Base-by-base conservation (phyloP, 2,888 invertebrate species). In the Quadroppia sp. region DNA sequence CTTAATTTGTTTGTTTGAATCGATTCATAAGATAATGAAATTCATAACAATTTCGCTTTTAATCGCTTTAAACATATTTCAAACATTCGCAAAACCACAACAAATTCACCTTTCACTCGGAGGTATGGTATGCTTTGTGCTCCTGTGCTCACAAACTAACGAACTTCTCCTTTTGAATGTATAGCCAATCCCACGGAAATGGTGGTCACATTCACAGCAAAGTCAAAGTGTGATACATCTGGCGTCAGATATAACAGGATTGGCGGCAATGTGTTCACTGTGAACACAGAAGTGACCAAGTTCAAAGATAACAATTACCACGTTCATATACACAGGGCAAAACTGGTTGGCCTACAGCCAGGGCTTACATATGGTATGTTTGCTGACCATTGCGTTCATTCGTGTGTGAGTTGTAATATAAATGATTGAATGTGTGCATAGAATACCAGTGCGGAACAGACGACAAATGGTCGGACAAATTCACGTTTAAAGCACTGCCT, bases 241-340 rank as follows among this genome's bases (percentile, higher is more conserved):
- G 64, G 23, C 17, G 20, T 36, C 13, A 6, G 20, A 20, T 50
- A 50, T 23, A 50, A 50, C 50, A 50, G 20, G 20, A n/a, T 50
- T 23, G n/a, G n/a, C 9, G 50, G 50, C 7, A 7, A n/a, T n/a
- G 42, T 40, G 20, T n/a, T 28, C 1, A 9, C n/a, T 36, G 32
- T 23, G 15, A 13, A n/a, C 17, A n/a, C 30, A n/a, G 36, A 72
- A 7, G 17, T 67, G 78, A 45, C 28, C 2, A 15, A 69, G 17
- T 72, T 72, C 15, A 32, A 40, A 13, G 45, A 32, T 81, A 85
- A 76, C 85, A 86, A 73, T 85, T 87, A 32, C 81, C 84, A 0
- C 90, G 91, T 82, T 93, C 87, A 50, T 82, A 90, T 94, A 75
- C 94, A 94, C 81, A 86, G 87, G 80, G 93, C 90, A 20, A 81